phyloP scores from a whole-genome alignment of 2,797 vertebrate species.

The Schizopygopsis malacanthus region DNA sequence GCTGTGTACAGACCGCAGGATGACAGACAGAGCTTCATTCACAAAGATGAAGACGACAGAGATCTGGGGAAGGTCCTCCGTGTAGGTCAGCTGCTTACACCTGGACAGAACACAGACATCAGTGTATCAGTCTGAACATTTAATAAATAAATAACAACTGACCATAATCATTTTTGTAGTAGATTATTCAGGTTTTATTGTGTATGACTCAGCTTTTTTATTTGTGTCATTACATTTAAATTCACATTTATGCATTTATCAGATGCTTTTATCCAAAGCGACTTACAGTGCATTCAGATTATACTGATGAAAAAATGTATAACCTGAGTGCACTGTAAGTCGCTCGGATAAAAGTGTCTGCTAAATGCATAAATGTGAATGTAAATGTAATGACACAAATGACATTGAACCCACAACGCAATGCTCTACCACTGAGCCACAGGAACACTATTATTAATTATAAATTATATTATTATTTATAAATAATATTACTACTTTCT shows the following conservation, averaged over 20 bases:
- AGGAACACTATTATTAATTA: too few relatives aligned
- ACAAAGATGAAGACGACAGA: conserved; percentile 98
- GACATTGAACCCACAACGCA: too few relatives aligned
- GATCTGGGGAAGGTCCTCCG: conserved; percentile 90
- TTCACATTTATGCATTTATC: too few relatives aligned
- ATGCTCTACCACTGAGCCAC: too few relatives aligned
- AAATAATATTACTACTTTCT: not conserved
- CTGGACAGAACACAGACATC: conserved; percentile 70
- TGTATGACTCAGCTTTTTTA: not conserved
- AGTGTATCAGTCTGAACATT: not conserved
- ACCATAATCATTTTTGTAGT: not conserved
- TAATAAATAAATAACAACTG: not conserved
- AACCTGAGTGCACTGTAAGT: too few relatives aligned
- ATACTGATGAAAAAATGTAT: too few relatives aligned
- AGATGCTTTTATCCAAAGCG: too few relatives aligned
- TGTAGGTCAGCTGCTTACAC: conserved; percentile 88
- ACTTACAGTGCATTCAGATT: too few relatives aligned
- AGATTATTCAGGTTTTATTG: not conserved
- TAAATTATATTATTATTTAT: not conserved
- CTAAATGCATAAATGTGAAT: too few relatives aligned
- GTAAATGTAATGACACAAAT: too few relatives aligned
- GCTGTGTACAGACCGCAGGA: conserved; percentile 95
- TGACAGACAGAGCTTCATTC: conserved; percentile 94
- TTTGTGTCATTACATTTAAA: not conserved
- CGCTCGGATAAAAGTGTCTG: too few relatives aligned